These are phyloP conservation scores for Actinia equina DNA, from an alignment of 64 coral and sea anemone species.

Conservation along the genomic window DNA sequence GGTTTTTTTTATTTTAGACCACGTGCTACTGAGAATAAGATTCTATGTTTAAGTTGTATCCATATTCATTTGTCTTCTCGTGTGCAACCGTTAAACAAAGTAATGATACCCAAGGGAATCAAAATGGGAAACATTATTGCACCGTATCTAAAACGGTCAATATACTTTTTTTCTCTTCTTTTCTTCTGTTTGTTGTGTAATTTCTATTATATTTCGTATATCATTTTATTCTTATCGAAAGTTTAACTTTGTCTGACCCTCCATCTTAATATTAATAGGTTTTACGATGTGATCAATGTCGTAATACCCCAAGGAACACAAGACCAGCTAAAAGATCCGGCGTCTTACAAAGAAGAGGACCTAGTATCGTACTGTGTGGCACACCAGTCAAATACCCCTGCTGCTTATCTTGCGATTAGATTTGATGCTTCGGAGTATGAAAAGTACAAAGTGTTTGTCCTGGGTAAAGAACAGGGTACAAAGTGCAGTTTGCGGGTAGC, in stretches of 20 bases:
- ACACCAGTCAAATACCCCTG: neutral
- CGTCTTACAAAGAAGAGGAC: neutral
- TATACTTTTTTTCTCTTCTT: too few relatives aligned
- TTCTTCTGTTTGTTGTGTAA: too few relatives aligned
- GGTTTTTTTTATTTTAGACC: too few relatives aligned
- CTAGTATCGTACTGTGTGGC: conserved; percentile 20
- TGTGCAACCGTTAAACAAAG: too few relatives aligned
- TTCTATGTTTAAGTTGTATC: too few relatives aligned
- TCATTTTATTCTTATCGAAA: neutral
- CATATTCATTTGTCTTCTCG: too few relatives aligned
- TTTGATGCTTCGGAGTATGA: neutral
- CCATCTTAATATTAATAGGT: neutral
- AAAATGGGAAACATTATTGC: too few relatives aligned
- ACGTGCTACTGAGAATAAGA: too few relatives aligned
- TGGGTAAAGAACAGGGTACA: neutral
- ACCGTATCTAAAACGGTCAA: too few relatives aligned
- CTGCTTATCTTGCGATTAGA: conserved; percentile 17
- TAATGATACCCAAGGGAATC: too few relatives aligned
- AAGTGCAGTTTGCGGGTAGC: neutral
- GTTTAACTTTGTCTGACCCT: neutral
- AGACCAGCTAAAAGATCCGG: neutral
- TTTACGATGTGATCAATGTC: neutral
- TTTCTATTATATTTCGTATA: too few relatives aligned
- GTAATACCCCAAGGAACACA: neutral
- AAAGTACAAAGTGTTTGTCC: conserved; percentile 13